Evolutionary conservation across 2,888 invertebrate species (phyloP).

Genomic region (Drosophila infuscata): DNA sequence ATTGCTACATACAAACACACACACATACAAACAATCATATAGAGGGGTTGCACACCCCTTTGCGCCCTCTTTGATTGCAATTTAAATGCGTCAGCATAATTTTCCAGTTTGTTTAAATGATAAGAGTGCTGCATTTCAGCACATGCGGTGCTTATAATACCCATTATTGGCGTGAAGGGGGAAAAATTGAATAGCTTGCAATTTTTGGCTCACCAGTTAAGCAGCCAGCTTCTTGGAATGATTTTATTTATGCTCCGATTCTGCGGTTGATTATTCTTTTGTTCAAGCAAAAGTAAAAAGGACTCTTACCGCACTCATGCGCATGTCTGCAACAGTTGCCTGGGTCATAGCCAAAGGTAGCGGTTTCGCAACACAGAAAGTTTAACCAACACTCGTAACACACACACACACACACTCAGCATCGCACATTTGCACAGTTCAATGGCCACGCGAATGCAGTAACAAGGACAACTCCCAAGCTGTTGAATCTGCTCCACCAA

Average conservation of each 20-base stretch:
- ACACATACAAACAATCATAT: background rate
- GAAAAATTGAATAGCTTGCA: constrained; percentile 65
- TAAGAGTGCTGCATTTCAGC: constrained; percentile 36
- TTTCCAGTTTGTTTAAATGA: constrained; percentile 56
- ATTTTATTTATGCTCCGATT: constrained; percentile 16
- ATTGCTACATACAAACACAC: constrained; percentile 43
- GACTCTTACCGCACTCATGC: constrained; percentile 46
- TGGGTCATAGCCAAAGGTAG: constrained; percentile 20
- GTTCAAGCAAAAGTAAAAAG: constrained; percentile 29
- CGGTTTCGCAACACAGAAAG: constrained; percentile 14
- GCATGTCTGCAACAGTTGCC: constrained; percentile 65
- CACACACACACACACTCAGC: constrained; percentile 45
- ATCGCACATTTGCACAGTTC: constrained; percentile 67
- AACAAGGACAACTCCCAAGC: constrained; percentile 39
- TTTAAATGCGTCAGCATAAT: constrained; percentile 76
- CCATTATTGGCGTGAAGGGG: constrained; percentile 23
- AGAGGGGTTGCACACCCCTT: background rate
- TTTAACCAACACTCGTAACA: constrained; percentile 2
- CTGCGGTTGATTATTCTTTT: constrained; percentile 46
- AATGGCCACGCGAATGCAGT: constrained; percentile 70
- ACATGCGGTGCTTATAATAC: constrained; percentile 31
- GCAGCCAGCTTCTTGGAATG: constrained; percentile 12
- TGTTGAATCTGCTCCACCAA: constrained; percentile 31
- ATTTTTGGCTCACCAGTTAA: constrained; percentile 29
- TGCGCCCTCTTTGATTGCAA: constrained; percentile 61